A percentile compares a stretch with the other conserved stretches of the same genome.
phyloP scores from a whole-genome alignment of 2,888 invertebrate species.

The Conchocele bisecta region DNA sequence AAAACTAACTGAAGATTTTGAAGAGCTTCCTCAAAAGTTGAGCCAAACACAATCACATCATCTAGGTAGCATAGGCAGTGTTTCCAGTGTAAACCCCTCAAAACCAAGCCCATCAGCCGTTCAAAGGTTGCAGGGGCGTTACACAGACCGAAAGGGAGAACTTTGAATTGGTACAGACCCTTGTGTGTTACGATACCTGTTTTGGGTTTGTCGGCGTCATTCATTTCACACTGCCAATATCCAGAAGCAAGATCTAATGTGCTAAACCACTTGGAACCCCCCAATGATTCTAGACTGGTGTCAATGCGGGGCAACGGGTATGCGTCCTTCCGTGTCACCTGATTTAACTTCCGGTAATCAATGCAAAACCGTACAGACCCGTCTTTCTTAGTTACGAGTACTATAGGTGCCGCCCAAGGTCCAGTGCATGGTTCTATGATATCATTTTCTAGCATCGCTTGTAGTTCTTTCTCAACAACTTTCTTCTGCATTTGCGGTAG shows the following conservation, averaged over 20 bases:
- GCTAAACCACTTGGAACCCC: constrained; percentile 51
- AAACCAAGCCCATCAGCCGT: constrained; percentile 54
- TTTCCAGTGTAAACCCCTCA: constrained; percentile 30
- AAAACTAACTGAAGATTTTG: constrained; percentile 52
- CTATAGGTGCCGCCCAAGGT: not conserved
- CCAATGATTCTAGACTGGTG: constrained; percentile 33
- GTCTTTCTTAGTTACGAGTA: constrained; percentile 1
- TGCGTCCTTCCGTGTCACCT: constrained; percentile 28
- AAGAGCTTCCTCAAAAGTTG: constrained; percentile 31
- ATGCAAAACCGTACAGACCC: constrained; percentile 24
- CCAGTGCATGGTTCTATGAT: not conserved
- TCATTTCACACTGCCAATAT: constrained; percentile 59
- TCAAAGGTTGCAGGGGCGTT: constrained; percentile 61
- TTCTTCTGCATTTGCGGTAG: not conserved
- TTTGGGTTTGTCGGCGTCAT: constrained; percentile 33
- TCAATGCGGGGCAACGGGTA: constrained; percentile 32
- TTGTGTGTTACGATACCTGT: constrained; percentile 44
- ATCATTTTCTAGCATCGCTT: not conserved
- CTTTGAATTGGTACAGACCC: constrained; percentile 39
- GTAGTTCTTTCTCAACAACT: not conserved
- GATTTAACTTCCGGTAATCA: constrained; percentile 34
- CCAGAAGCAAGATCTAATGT: constrained; percentile 56
- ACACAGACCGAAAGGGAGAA: constrained; percentile 54
- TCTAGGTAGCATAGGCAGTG: constrained; percentile 54
- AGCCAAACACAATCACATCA: constrained; percentile 55